Percentiles rank a stretch among this genome's conserved stretches.
Evolutionary conservation across 2,113 vertebrate genomes (phyloP).

Genomic region (Aldabrachelys gigantea): DNA sequence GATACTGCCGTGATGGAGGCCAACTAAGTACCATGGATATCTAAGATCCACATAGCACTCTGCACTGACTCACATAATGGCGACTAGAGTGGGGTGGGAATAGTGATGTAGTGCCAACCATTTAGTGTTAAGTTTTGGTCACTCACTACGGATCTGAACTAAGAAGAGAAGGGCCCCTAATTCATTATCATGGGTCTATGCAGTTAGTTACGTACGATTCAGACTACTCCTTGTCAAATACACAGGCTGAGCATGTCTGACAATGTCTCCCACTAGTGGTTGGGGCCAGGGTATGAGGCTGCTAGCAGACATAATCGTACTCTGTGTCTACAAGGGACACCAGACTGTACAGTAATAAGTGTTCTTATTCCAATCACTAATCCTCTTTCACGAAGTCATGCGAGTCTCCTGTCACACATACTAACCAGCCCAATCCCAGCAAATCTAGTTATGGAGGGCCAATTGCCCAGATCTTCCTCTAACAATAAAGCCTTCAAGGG

Average conservation of each 20-base stretch:
- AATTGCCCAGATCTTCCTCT: neutral
- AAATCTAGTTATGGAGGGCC: neutral
- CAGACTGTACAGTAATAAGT: neutral
- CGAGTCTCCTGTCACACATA: neutral
- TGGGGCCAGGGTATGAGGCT: neutral
- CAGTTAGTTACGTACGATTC: neutral
- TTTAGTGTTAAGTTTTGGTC: neutral
- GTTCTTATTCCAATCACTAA: neutral
- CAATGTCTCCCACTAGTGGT: neutral
- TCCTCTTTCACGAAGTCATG: neutral
- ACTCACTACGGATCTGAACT: neutral
- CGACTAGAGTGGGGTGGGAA: too few species aligned
- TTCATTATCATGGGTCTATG: neutral
- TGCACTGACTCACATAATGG: rapidly evolving
- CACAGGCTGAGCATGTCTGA: neutral
- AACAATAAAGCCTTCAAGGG: neutral
- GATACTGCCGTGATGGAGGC: too few species aligned
- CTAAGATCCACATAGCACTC: neutral
- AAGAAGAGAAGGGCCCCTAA: neutral
- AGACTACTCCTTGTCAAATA: neutral
- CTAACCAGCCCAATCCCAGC: neutral
- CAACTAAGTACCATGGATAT: neutral
- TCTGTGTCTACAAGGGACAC: neutral
- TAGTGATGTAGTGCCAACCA: neutral
- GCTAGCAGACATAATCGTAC: neutral